A percentile compares a stretch with the other conserved stretches of the same genome.
Evolutionary conservation across 1,140 invertebrate genomes (phyloP).

Genomic region (Drosophila arizonae): DNA sequence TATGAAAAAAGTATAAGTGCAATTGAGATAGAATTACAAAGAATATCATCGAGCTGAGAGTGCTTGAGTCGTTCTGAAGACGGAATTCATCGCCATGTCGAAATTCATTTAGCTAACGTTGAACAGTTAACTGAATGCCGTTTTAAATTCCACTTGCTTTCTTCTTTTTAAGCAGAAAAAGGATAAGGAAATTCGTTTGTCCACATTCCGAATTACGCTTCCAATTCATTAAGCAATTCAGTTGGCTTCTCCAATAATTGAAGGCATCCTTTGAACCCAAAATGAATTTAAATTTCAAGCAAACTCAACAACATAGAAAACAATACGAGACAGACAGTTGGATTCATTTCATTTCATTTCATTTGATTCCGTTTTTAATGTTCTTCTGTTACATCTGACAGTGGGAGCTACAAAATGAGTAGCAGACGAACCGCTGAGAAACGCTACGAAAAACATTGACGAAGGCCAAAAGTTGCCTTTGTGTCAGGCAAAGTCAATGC

Average conservation of each 20-base stretch:
- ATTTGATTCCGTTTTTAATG: conserved; percentile 35
- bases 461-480: conserved; percentile 58
- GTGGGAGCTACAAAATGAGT: conserved; percentile 19
- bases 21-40: background rate
- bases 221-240: conserved; percentile 57
- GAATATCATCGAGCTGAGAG: conserved; percentile 6
- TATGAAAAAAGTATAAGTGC: background rate
- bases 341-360: conserved; percentile 37
- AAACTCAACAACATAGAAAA: conserved; percentile 45
- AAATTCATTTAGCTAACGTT: conserved; percentile 9
- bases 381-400: conserved; percentile 40
- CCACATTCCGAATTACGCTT: conserved; percentile 42
- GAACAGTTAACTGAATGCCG: conserved; percentile 19
- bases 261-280: conserved; percentile 43
- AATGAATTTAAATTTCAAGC: conserved; percentile 54
- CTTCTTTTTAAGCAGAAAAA: background rate
- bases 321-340: conserved; percentile 44
- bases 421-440: conserved; percentile 15
- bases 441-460: conserved; percentile 39
- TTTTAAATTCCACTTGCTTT: conserved; percentile 17
- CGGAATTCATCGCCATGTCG: background rate
- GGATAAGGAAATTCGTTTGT: conserved; percentile 19
- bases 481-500: conserved; percentile 43
- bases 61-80: background rate
- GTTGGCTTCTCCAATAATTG: conserved; percentile 22